These are phyloP conservation scores for Larimichthys crocea DNA, from an alignment of 2,113 vertebrate genomes.

Conservation along the genomic window DNA sequence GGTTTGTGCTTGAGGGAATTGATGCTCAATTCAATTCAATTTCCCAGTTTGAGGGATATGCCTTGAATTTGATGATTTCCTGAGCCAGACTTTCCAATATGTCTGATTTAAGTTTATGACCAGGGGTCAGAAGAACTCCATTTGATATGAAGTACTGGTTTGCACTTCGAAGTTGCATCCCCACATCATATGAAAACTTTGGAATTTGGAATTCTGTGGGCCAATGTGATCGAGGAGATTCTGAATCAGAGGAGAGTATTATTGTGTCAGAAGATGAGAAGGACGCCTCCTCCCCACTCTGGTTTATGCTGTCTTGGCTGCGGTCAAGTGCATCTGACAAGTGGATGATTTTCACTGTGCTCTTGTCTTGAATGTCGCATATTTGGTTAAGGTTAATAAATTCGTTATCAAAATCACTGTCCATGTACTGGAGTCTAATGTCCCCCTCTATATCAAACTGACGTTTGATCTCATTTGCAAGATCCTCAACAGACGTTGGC, in stretches of 20 bases:
- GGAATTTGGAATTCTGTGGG: slow-evolving; percentile 1
- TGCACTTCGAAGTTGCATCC: slow-evolving; percentile 21
- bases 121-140: neutral
- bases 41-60: slow-evolving; percentile 34
- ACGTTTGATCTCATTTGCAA: neutral
- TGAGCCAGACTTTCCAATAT: slow-evolving; percentile 8
- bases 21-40: slow-evolving; percentile 28
- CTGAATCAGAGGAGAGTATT: neutral
- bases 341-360: neutral
- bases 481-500: neutral
- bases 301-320: neutral
- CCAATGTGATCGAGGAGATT: neutral
- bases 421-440: slow-evolving; percentile 5
- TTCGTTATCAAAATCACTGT: neutral
- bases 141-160: slow-evolving; percentile 34
- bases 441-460: neutral
- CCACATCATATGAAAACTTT: slow-evolving; percentile 16
- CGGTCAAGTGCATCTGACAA: neutral
- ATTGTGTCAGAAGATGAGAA: neutral
- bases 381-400: slow-evolving; percentile 19
- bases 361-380: neutral
- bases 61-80: slow-evolving; percentile 36
- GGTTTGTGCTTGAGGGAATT: slow-evolving; percentile 30
- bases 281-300: neutral
- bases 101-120: too few relatives aligned